Conservation (phyloP, 1,140 invertebrate species). For the Stenopsyche tienmushanensis region DNA sequence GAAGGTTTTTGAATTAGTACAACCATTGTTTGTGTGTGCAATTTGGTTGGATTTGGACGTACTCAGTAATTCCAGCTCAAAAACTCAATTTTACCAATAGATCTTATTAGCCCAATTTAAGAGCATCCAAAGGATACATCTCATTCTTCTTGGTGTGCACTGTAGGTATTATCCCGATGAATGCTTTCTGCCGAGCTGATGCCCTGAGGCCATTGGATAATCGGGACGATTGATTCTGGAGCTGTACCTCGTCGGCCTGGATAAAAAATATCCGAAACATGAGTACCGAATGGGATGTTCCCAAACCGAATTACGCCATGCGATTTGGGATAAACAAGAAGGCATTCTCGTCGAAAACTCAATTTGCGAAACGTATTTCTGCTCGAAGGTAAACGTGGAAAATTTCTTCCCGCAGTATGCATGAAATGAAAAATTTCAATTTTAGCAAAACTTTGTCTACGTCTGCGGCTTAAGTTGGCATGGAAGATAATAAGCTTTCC, state of each 20-base stretch:
- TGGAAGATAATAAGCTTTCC: too few relatives aligned
- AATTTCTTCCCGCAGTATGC: not conserved
- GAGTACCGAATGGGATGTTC: not conserved
- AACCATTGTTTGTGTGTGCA: too few relatives aligned
- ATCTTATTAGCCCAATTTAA: too few relatives aligned
- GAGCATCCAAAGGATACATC: too few relatives aligned
- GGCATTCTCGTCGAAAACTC: not conserved
- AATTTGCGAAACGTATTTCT: not conserved
- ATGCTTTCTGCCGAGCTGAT: not conserved
- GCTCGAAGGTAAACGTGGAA: not conserved
- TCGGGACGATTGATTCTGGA: not conserved
- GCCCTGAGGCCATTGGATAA: not conserved
- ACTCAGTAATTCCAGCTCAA: too few relatives aligned
- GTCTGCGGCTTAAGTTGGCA: too few relatives aligned
- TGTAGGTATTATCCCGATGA: too few relatives aligned
- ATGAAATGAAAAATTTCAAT: not conserved
- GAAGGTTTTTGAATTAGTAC: too few relatives aligned
- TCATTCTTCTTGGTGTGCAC: too few relatives aligned
- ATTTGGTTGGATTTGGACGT: too few relatives aligned
- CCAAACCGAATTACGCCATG: not conserved
- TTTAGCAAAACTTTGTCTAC: not conserved
- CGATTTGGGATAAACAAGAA: conserved; percentile 1
- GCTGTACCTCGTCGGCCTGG: too few relatives aligned
- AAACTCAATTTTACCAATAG: too few relatives aligned
- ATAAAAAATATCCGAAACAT: not conserved